phyloP scores from a whole-genome alignment of 2,113 vertebrate species.

The Mesocricetus auratus region DNA sequence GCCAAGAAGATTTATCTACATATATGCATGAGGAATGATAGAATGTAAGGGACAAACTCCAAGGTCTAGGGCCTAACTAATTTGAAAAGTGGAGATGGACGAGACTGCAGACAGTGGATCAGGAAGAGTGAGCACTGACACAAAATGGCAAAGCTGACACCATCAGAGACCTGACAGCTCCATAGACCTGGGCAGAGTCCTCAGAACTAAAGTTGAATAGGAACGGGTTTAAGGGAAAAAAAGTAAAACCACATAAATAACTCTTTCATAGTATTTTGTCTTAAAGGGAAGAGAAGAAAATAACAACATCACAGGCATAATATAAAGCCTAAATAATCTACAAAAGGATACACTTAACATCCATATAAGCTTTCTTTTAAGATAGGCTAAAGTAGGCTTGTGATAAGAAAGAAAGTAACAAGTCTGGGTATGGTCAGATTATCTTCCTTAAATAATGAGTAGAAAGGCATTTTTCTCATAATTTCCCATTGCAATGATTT shows the following conservation, averaged over 20 bases:
- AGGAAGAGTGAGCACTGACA: not conserved
- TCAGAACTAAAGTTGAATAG: constrained; percentile 2
- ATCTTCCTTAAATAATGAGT: not conserved
- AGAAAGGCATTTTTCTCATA: not conserved
- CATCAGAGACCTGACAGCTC: not conserved
- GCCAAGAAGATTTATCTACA: not conserved
- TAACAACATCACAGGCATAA: constrained; percentile 6
- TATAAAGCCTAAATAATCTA: not conserved
- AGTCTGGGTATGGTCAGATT: not conserved
- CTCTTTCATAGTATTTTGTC: not conserved
- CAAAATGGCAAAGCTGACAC: not conserved
- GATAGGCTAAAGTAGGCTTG: not conserved
- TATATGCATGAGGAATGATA: too few relatives aligned
- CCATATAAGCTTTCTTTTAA: not conserved
- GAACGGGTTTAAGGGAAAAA: not conserved
- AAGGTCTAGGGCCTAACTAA: not conserved
- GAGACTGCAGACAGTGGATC: not conserved
- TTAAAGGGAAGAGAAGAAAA: constrained; percentile 35
- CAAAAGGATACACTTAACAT: not conserved
- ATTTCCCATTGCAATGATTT: not conserved
- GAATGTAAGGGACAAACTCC: not conserved
- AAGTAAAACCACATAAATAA: not conserved
- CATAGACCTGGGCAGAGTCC: not conserved
- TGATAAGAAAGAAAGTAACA: not conserved
- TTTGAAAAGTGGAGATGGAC: not conserved